Evolutionary conservation across 1,140 invertebrate species (phyloP), one percentile per base, ranked within the genome.

Genomic region (Manduca sexta): DNA sequence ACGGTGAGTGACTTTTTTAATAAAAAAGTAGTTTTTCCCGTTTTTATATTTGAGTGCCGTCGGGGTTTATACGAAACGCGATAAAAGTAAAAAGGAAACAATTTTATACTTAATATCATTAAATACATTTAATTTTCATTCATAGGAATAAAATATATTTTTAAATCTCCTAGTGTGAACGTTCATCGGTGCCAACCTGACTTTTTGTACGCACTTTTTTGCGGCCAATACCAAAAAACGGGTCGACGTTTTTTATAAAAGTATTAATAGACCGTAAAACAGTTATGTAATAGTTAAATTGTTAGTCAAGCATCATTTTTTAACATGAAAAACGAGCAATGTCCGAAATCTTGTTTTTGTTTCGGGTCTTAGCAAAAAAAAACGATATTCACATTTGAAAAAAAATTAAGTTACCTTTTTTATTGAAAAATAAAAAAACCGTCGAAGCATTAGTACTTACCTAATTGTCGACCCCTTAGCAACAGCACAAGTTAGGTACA

Each of bases 401-500:
- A 26, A 26, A 26, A 26, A 26, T 26, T 5, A 1, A 26, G 21
- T 26, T 3, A 26, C 4, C 4, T 26, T 5, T 1, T 33, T 33
- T 10, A 33, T 8, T 16, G 16, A 17, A 2, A 1, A 8, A 39
- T 35, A n/a, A 13, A 46, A 29, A 16, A 38, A 14, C 3, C 7
- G n/a, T n/a, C n/a, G n/a, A 30, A 38, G 21, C 21, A 13, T n/a
- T n/a, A 14, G 7, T 35, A n/a, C 11, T n/a, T 35, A 35, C 33
- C 1, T 11, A 35, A 34, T 58, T 58, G 53, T 58, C 55, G 48
- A 39, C 15, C 21, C 49, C 49, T 52, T 69, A 57, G 62, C 54
- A 65, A 69, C 65, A 64, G 53, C 33, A 29, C 31, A 49, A 40
- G n/a, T n/a, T n/a, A n/a, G n/a, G n/a, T n/a, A n/a, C n/a, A n/a